phyloP scores from a whole-genome alignment of 2,113 vertebrate species.

The Elephas maximus region DNA sequence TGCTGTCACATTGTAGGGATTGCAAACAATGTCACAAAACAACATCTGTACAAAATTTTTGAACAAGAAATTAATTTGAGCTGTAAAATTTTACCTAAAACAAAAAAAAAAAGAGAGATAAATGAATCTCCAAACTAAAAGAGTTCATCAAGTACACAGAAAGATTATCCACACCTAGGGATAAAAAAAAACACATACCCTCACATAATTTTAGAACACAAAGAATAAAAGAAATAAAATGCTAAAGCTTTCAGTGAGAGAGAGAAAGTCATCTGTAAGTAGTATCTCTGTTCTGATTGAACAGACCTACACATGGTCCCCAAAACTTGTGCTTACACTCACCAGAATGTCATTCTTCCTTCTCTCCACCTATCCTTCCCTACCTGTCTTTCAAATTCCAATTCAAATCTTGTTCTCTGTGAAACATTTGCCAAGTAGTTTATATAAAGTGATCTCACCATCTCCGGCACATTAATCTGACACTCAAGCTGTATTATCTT shows the following conservation, averaged over 20 bases:
- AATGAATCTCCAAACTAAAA: constrained; percentile 11
- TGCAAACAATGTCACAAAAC: too few relatives aligned
- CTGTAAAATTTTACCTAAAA: too few relatives aligned
- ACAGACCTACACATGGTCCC: not conserved
- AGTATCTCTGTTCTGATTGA: not conserved
- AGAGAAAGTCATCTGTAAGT: not conserved
- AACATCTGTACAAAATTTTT: too few relatives aligned
- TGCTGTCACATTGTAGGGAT: too few relatives aligned
- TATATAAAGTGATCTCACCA: not conserved
- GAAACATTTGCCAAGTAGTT: not conserved
- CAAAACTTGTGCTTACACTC: not conserved
- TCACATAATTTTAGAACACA: not conserved
- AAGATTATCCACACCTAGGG: not conserved
- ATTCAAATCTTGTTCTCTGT: not conserved
- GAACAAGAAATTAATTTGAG: too few relatives aligned
- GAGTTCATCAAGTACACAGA: not conserved
- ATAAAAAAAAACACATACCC: too few relatives aligned
- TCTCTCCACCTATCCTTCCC: not conserved
- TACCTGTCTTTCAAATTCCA: not conserved
- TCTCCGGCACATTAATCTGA: not conserved
- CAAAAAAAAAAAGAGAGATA: not conserved
- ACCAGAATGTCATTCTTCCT: not conserved
- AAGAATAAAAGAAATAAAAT: not conserved
- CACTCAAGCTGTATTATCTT: not conserved
- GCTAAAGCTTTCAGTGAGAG: not conserved